Evolutionary conservation across 2,888 invertebrate genomes (phyloP).

Genomic region (Linnaemya tessellans): DNA sequence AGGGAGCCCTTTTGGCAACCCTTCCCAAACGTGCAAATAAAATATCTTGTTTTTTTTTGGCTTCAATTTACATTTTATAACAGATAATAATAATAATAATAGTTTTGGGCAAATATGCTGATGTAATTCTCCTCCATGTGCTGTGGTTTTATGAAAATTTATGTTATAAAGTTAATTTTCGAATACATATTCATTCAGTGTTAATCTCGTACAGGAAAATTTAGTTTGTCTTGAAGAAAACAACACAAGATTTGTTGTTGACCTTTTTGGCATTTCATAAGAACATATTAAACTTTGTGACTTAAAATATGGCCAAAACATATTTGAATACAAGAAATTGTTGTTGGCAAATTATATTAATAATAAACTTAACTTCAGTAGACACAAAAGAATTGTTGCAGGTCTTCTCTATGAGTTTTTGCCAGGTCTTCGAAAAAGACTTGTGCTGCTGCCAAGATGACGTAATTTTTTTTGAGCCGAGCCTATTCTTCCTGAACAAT

Average conservation of each 20-base stretch:
- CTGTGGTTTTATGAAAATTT: slow-evolving; percentile 50
- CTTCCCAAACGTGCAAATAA: neutral
- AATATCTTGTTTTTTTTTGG: slow-evolving; percentile 18
- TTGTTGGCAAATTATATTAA: neutral
- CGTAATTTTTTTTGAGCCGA: too few species aligned
- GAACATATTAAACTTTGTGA: neutral
- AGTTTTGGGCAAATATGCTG: neutral
- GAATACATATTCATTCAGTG: slow-evolving; percentile 7
- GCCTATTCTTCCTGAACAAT: too few species aligned
- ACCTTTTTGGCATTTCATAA: slow-evolving; percentile 12
- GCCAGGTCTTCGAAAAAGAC: too few species aligned
- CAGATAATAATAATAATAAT: slow-evolving; percentile 6
- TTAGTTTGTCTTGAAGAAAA: slow-evolving; percentile 17
- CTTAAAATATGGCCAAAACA: neutral
- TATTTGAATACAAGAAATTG: neutral
- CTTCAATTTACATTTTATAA: slow-evolving; percentile 50
- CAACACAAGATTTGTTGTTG: neutral
- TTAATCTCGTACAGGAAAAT: slow-evolving; percentile 28
- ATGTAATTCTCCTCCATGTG: neutral
- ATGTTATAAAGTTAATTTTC: slow-evolving; percentile 44
- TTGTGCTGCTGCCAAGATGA: too few species aligned
- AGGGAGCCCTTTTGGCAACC: neutral
- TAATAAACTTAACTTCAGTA: too few species aligned
- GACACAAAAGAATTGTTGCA: too few species aligned
- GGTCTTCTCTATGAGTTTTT: too few species aligned